Base-by-base conservation (phyloP, 2,113 vertebrate genomes). In the Electrona antarctica region DNA sequence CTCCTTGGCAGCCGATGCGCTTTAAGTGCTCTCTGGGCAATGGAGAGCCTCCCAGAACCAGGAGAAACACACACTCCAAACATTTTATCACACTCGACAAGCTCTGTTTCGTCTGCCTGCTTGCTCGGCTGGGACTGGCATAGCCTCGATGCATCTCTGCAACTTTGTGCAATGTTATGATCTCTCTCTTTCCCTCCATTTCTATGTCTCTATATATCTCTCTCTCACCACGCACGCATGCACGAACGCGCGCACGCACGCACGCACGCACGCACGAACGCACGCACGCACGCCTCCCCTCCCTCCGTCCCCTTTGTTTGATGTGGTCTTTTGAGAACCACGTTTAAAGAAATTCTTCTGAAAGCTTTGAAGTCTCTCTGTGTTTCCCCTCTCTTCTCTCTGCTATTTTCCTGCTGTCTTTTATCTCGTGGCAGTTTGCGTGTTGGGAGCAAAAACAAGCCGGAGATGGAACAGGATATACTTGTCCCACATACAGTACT, bases 291-390 rank as follows among this genome's bases (percentile, higher is more conserved):
- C 52, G 41, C 61, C 58, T 69, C 47, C 76, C 65, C 60, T 51
- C 52, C 73, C 73, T 65, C 69, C 76, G 45, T 58, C 80, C 6
- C 52, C 15, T n/a, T 65, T 79, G 82, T 94, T 94, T 94, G 92
- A 93, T 92, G 92, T 94, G 92, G 91, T 92, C 91, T 89, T 87
- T 76, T 58, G 90, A 90, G 92, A 84, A 80, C 78, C 69, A n/a
- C 77, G 77, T 90, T 91, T 86, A 90, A 90, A 93, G 85, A 90
- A 85, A 90, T 90, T 89, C 86, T 88, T 90, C 67, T 81, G 62
- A 78, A 33, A 48, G 78, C 92, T 93, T 93, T 94, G 92, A 93
- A 92, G 92, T 86, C 55, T 70, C 69, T 83, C 82, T 75, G 79
- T 85, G 70, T 82, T 83, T 86, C 85, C 74, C 72, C 81, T 86